Evolutionary conservation across 2,888 invertebrate species (phyloP).

Genomic region (Sarcophaga carnaria): DNA sequence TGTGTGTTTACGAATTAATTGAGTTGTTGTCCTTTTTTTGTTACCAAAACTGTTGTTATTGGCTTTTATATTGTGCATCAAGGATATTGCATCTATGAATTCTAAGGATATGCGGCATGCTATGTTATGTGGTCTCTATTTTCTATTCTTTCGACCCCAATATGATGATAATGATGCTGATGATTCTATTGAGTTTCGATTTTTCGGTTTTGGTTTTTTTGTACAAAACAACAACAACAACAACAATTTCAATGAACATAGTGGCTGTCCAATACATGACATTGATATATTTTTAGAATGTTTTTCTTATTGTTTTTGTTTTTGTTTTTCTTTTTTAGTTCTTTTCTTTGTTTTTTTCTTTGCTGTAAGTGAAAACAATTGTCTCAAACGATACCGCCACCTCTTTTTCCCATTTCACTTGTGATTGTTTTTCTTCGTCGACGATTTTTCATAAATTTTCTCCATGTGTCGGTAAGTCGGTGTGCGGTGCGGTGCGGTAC

Average conservation of each 20-base stretch:
- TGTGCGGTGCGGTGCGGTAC: not conserved
- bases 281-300: constrained; percentile 61
- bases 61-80: not conserved
- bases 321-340: constrained; percentile 13
- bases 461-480: constrained; percentile 58
- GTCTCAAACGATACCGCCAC: constrained; percentile 57
- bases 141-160: not conserved
- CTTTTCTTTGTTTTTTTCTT: not conserved
- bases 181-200: too few species aligned
- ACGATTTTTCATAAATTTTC: constrained; percentile 46
- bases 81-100: constrained; percentile 24
- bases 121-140: constrained; percentile 53
- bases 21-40: constrained; percentile 52
- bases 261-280: constrained; percentile 54
- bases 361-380: constrained; percentile 57
- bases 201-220: too few species aligned
- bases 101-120: constrained; percentile 28
- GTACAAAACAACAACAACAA: too few species aligned
- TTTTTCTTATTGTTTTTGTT: constrained; percentile 1
- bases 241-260: too few species aligned
- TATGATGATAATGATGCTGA: not conserved
- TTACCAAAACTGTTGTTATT: constrained; percentile 32
- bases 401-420: not conserved
- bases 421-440: constrained; percentile 52
- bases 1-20: constrained; percentile 56